Evolutionary conservation across 2,113 vertebrate species (phyloP), one percentile per base, ranked within the genome.

Genomic region (Brachyistius frenatus): DNA sequence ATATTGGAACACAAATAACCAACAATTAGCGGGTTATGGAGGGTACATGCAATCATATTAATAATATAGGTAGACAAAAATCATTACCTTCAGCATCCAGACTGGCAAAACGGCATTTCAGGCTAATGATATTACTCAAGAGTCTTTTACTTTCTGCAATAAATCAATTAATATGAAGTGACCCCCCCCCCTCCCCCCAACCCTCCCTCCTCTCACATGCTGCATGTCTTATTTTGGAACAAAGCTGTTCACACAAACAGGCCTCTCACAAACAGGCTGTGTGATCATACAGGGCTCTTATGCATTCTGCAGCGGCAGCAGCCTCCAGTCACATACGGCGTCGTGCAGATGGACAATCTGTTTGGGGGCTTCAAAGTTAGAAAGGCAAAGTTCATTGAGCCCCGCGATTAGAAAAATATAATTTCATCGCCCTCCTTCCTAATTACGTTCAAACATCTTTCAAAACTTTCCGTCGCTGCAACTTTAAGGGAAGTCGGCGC

Each of bases 321-420:
- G 85, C 76, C 76, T 78, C 35, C 9, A 50, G 68, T 86, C 84
- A 7, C 86, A 88, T 91, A 89, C 88, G 92, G 91, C 77, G 10
- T n/a, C 53, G 57, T 81, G 5, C 90, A 92, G 84, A 92, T 89
- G 85, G 86, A 84, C 84, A 78, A 83, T 88, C 92, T 91, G 91
- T 88, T 83, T 77, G 74, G 5, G 23, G 73, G 81, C 88, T 87
- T 90, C 86, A 87, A 82, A 91, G 89, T 89, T 87, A 71, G 85
- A 72, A 23, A 88, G 85, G 79, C 84, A 86, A 82, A 89, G 88
- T 90, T 91, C 88, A 88, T 91, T 61, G 81, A 84, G 87, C 55
- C 80, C 79, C 2, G 55, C 77, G 37, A 85, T 87, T 85, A 86
- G 81, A 86, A 86, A 86, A 86, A 85, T 23, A 81, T 81, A 66